phyloP scores from a whole-genome alignment of 2,113 vertebrate genomes.

The Fregetta grallaria region DNA sequence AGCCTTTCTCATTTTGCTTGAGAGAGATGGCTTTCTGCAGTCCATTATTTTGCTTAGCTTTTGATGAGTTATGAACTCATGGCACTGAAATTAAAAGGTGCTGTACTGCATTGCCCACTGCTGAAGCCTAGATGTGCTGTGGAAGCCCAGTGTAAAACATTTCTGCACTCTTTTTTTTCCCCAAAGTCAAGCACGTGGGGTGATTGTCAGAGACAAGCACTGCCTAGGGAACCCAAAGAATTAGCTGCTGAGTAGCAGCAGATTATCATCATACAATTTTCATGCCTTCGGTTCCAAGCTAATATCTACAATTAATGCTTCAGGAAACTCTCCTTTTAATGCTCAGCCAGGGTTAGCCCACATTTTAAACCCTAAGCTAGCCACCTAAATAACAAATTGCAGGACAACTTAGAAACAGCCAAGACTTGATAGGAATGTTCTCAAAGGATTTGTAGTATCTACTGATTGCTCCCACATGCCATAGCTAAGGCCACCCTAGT shows the following conservation, averaged over 20 bases:
- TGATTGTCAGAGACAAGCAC: not conserved
- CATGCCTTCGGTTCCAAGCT: not conserved
- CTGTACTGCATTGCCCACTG: not conserved
- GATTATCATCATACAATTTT: not conserved
- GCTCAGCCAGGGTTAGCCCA: not conserved
- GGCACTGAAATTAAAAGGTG: not conserved
- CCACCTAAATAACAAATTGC: not conserved
- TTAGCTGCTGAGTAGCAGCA: not conserved
- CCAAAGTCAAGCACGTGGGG: not conserved
- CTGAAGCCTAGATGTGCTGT: not conserved
- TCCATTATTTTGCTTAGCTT: not conserved
- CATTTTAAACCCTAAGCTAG: not conserved
- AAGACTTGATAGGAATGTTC: not conserved
- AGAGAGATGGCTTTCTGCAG: not conserved
- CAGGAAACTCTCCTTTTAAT: not conserved
- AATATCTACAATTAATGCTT: slow-evolving; percentile 16
- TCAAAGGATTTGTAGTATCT: not conserved
- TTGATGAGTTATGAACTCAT: not conserved
- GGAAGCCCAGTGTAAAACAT: not conserved
- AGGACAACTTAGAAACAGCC: not conserved
- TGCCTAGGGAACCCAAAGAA: not conserved
- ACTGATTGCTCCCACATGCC: not conserved
- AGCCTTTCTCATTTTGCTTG: not conserved
- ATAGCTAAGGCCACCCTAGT: not conserved
- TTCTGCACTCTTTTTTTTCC: not conserved